phyloP scores from a whole-genome alignment of 2,888 invertebrate species.

The Plebejus melissa region DNA sequence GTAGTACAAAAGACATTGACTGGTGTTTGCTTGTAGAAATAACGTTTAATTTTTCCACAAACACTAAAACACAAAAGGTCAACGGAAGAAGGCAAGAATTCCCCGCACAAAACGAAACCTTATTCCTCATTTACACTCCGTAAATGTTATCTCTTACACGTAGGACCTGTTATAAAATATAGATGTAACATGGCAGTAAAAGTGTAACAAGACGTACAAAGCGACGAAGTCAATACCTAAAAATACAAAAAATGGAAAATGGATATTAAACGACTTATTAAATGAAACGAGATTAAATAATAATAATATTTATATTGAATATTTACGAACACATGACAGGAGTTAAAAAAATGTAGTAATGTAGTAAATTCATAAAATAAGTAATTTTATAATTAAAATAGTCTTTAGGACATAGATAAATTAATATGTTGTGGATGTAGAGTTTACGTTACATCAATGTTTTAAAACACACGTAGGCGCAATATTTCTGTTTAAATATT shows the following conservation, averaged over 20 bases:
- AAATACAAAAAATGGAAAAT: too few species aligned
- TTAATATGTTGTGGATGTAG: not conserved
- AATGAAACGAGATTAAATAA: too few species aligned
- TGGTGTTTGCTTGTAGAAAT: not conserved
- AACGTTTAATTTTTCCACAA: constrained; percentile 16
- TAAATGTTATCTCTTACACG: constrained; percentile 37
- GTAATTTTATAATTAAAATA: not conserved
- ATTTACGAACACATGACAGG: too few species aligned
- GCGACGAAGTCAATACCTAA: too few species aligned
- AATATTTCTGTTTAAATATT: constrained; percentile 47
- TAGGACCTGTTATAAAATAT: constrained; percentile 11
- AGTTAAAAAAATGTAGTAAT: not conserved
- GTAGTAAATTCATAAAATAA: not conserved
- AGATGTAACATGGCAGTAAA: not conserved
- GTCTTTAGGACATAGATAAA: not conserved
- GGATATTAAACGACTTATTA: too few species aligned
- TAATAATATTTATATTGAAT: too few species aligned
- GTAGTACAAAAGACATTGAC: not conserved
- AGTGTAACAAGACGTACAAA: too few species aligned
- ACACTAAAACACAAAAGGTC: constrained; percentile 6
- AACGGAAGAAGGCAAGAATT: constrained; percentile 42
- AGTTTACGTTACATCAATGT: constrained; percentile 31
- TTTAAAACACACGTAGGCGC: constrained; percentile 49
- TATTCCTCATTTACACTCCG: constrained; percentile 52
- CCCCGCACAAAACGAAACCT: constrained; percentile 33